Base-by-base conservation (phyloP, 1,140 invertebrate species). In the Mycetomoellerius zeteki region DNA sequence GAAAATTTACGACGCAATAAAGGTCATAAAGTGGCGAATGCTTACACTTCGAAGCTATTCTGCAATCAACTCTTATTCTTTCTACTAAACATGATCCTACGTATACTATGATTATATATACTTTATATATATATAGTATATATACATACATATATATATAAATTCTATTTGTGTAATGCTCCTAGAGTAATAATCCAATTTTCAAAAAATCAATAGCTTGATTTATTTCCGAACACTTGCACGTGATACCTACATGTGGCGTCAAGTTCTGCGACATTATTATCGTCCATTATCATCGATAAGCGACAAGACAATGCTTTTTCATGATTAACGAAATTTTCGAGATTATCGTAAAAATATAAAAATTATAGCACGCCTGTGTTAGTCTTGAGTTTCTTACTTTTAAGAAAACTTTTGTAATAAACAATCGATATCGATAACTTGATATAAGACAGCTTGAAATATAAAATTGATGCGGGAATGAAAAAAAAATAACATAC, bases 231-330 rank as follows among this genome's bases (percentile, higher is more conserved):
- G 50, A 52, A 52, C 4, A 52, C 5, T 52, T 52, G 4, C 4
- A 19, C 5, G 50, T 52, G 2, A 52, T 52, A 52, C n/a, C n/a
- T n/a, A n/a, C 4, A 52, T 52, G 16, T 16, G 1, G 16, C 14
- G 14, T 14, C 14, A 52, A 5, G 14, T 16, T 7, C 33, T 37
- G 33, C 8, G 33, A 37, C 33, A 33, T 0, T 37, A 33, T 16
- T 52, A 52, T 52, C 33, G 10, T 62, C 27, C 3, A 37, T 43
- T 77, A 78, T 78, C 58, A 16, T 14, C 10, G 75, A 77, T 77
- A 77, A 62, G 6, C 12, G 5, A 62, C 16, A n/a, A 64, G 21
- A 69, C 33, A 37, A 37, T 78, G 37, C 24, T 30, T 5, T 2
- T 78, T 64, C 24, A 33, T 16, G 27, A 30, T 50, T 8, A 62